Evolutionary conservation across 2,113 vertebrate genomes (phyloP).

Genomic region (Lates calcarifer): DNA sequence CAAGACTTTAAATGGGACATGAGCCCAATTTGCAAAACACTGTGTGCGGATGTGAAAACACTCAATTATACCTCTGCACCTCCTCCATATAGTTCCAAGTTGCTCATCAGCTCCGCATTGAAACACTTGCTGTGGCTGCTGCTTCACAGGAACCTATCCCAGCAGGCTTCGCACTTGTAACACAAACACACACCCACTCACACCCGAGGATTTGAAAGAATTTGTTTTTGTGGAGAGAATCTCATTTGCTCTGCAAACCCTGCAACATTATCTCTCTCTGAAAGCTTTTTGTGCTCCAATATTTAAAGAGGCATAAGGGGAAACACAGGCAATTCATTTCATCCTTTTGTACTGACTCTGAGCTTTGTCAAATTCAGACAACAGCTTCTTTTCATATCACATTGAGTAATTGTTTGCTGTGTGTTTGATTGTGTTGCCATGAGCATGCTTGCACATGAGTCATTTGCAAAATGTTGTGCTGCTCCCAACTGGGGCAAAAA

Average conservation of each 20-base stretch:
- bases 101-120: conserved; percentile 29
- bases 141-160: conserved; percentile 56
- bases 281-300: conserved; percentile 65
- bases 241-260: conserved; percentile 62
- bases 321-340: conserved; percentile 58
- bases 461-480: conserved; percentile 28
- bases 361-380: conserved; percentile 16
- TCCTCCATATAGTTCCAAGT: conserved; percentile 44
- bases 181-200: conserved; percentile 68
- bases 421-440: conserved; percentile 10
- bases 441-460: neutral
- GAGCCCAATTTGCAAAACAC: conserved; percentile 40
- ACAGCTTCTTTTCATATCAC: conserved; percentile 21
- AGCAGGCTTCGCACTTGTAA: conserved; percentile 67
- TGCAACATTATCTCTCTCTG: conserved; percentile 46
- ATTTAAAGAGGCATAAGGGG: conserved; percentile 72
- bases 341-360: conserved; percentile 42
- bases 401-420: conserved; percentile 11
- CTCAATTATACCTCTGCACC: conserved; percentile 43
- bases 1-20: conserved; percentile 37
- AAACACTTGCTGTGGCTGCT: conserved; percentile 34
- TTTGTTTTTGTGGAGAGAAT: conserved; percentile 67
- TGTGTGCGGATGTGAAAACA: conserved; percentile 29
- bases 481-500: conserved; percentile 15
- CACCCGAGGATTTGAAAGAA: conserved; percentile 64